Conservation (phyloP, 2,113 vertebrate genomes). For the Oplegnathus fasciatus region DNA sequence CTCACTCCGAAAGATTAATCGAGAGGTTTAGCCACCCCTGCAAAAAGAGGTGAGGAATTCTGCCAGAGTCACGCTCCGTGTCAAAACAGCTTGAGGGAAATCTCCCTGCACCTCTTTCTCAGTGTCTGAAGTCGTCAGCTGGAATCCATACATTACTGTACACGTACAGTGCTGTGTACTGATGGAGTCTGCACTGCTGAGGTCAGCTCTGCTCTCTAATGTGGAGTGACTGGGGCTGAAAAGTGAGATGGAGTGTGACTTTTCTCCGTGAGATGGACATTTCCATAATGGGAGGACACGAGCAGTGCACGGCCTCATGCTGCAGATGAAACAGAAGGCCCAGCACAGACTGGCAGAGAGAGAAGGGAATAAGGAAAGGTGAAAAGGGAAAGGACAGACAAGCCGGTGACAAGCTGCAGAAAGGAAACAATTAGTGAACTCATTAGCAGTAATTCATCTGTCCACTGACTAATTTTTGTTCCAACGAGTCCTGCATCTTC, state of each 20-base stretch:
- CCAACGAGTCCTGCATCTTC: neutral
- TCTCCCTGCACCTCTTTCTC: conserved; percentile 22
- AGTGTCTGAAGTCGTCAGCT: conserved; percentile 49
- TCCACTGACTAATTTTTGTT: neutral
- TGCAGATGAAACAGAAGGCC: conserved; percentile 17
- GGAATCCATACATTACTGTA: conserved; percentile 37
- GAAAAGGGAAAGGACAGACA: neutral
- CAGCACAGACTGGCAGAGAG: neutral
- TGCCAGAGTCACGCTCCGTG: conserved; percentile 62
- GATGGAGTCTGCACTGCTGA: neutral
- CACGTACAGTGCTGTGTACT: neutral
- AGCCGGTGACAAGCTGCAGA: conserved; percentile 2
- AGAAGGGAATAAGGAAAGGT: neutral
- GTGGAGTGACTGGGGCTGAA: conserved; percentile 20
- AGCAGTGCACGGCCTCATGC: neutral
- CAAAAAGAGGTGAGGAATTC: conserved; percentile 61
- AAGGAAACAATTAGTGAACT: conserved; percentile 29
- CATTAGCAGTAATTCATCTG: conserved; percentile 20
- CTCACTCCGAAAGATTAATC: conserved; percentile 50
- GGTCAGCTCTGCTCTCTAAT: conserved; percentile 16
- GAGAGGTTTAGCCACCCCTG: conserved; percentile 44
- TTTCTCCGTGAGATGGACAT: conserved; percentile 40
- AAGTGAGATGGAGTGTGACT: conserved; percentile 40
- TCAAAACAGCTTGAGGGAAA: conserved; percentile 65
- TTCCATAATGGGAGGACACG: conserved; percentile 45